Conservation (phyloP, 2,888 invertebrate species). For the Oligia fasciuncula region DNA sequence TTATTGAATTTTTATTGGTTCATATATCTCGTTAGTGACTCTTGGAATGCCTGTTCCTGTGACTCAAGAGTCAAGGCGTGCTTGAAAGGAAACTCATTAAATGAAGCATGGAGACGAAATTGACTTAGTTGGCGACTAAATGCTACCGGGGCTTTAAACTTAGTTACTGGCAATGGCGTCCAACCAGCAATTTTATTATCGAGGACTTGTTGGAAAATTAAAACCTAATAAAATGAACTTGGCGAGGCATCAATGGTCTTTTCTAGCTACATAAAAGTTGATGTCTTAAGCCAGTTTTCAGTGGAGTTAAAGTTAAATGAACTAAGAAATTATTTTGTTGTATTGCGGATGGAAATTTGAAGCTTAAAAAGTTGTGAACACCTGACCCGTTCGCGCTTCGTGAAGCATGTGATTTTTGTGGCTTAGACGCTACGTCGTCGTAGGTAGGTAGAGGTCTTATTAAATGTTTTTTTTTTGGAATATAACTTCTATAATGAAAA, state of each 20-base stretch:
- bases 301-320: background rate
- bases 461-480: background rate
- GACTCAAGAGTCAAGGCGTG: background rate
- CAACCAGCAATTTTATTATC: constrained; percentile 19
- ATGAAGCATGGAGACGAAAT: constrained; percentile 7
- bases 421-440: background rate
- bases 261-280: background rate
- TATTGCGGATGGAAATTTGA: background rate
- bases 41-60: background rate
- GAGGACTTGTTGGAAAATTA: constrained; percentile 7
- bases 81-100: constrained; percentile 15
- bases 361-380: constrained; percentile 1
- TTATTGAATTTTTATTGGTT: background rate
- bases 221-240: background rate
- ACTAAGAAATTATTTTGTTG: too few relatives aligned
- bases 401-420: constrained; percentile 23
- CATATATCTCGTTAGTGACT: constrained; percentile 7
- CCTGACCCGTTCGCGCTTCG: constrained; percentile 18
- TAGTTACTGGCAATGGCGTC: constrained; percentile 12
- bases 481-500: background rate
- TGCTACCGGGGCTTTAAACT: background rate
- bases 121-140: constrained; percentile 17
- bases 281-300: background rate
- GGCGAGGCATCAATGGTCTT: too few relatives aligned
- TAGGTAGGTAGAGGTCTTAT: background rate